Base-by-base conservation (phyloP, 1,140 invertebrate species). In the Stenopsyche tienmushanensis region DNA sequence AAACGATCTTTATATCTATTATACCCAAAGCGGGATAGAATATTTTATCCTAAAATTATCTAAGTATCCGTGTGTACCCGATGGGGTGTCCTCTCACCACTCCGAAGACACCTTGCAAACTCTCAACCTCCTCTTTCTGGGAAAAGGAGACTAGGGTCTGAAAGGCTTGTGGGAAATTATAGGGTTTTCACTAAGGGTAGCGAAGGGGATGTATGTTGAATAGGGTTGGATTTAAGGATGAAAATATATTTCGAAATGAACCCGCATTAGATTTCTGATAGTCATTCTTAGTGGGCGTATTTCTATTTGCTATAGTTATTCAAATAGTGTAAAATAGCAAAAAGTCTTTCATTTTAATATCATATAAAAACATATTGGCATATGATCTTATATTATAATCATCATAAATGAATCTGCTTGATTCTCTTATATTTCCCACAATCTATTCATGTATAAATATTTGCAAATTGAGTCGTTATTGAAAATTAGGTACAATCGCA, bases 1-100 rank as follows among this genome's bases (percentile, higher is more conserved):
- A 15, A 47, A 50, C 67, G 60, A 69, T 69, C 67, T 69, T 69
- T 69, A 66, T 69, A 69, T 69, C 67, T 69, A 69, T 69, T 69
- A 69, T 63, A 69, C 54, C 54, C 67, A 41, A 53, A 65, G 54
- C 59, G 57, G 67, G 58, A 54, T 53, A 59, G 67, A 63, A 69
- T 66, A 69, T 69, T 69, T 69, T 69, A 69, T 69, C 64, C 64
- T 64, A 62, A 69, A 69, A 69, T 69, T 69, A 66, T 69, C 67
- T 59, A 54, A 64, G 67, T 66, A 52, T 66, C 42, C 41, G 59
- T 58, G 53, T 50, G 52, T 64, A 42, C 49, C 23, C 23, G 44
- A 50, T 45, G 29, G 54, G 23, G 53, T 44, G 3, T 17, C 26
- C 50, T 52, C 62, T 25, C 62, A 20, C 49, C 62, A 25, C 41